Percentiles rank a stretch among this genome's conserved stretches.
phyloP scores from a whole-genome alignment of 2,797 vertebrate genomes.

The Gallinago stenura region DNA sequence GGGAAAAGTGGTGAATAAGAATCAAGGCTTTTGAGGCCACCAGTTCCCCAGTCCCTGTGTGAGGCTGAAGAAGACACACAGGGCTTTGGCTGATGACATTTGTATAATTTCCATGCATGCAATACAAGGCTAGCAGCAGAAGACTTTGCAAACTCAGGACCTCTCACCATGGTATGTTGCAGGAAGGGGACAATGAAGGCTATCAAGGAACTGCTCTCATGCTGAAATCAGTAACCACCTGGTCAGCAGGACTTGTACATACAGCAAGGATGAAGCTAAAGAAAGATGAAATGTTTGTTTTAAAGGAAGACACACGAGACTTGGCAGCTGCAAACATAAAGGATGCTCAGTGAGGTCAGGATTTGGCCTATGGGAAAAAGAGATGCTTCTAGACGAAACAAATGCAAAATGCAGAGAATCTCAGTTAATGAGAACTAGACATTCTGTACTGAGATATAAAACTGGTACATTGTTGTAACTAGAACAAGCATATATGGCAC shows the following conservation, averaged over 20 bases:
- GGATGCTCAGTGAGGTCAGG: not conserved
- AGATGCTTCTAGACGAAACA: not conserved
- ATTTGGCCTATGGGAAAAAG: not conserved
- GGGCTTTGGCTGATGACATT: not conserved
- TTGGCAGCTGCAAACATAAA: not conserved
- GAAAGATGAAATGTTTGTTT: not conserved
- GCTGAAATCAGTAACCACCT: not conserved
- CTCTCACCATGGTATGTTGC: not conserved
- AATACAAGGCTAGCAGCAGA: not conserved
- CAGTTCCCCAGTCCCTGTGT: not conserved
- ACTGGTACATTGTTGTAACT: not conserved
- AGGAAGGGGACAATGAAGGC: not conserved
- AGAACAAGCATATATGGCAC: accelerated
- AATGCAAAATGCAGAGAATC: not conserved
- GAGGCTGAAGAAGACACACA: not conserved
- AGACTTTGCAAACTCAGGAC: not conserved
- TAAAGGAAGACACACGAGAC: not conserved
- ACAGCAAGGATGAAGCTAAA: not conserved
- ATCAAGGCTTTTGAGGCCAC: not conserved
- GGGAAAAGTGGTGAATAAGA: not conserved
- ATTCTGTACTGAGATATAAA: not conserved
- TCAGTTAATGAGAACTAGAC: not conserved
- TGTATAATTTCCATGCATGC: not conserved
- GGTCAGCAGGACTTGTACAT: not conserved
- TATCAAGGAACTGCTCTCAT: not conserved